Percentiles rank a stretch among this genome's conserved stretches.
Conservation (phyloP, 2,113 vertebrate species). For the Macroglossus sobrinus region DNA sequence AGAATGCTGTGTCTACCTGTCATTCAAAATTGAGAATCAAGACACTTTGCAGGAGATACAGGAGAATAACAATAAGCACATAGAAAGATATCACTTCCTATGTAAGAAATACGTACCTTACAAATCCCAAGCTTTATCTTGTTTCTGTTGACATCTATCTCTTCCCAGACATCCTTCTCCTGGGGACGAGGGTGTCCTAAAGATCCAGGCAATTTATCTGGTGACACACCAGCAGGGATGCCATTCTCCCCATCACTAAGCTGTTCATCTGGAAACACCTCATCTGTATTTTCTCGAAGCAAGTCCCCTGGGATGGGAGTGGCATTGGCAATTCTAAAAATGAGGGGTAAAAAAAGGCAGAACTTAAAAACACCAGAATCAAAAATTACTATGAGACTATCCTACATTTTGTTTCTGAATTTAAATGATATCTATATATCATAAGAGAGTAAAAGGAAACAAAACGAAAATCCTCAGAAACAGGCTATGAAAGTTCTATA, state of each 20-base stretch:
- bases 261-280: conserved; percentile 97
- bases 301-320: conserved; percentile 97
- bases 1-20: neutral
- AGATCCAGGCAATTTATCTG: conserved; percentile 88
- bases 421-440: conserved; percentile 45
- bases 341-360: neutral
- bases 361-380: conserved; percentile 39
- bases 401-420: neutral
- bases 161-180: conserved; percentile 97
- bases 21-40: conserved; percentile 31
- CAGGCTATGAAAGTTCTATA: neutral
- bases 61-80: conserved; percentile 15
- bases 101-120: conserved; percentile 85
- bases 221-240: conserved; percentile 83
- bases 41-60: neutral
- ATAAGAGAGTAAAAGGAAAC: conserved; percentile 21
- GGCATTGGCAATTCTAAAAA: conserved; percentile 94
- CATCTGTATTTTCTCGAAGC: conserved; percentile 96
- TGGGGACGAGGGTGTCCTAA: conserved; percentile 88
- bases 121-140: conserved; percentile 87
- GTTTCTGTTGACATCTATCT: conserved; percentile 96
- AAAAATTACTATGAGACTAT: conserved; percentile 5
- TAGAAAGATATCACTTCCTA: neutral
- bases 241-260: conserved; percentile 98
- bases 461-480: conserved; percentile 5